Base-by-base conservation (phyloP, 1,140 invertebrate species). In the Hycleus phaleratus region DNA sequence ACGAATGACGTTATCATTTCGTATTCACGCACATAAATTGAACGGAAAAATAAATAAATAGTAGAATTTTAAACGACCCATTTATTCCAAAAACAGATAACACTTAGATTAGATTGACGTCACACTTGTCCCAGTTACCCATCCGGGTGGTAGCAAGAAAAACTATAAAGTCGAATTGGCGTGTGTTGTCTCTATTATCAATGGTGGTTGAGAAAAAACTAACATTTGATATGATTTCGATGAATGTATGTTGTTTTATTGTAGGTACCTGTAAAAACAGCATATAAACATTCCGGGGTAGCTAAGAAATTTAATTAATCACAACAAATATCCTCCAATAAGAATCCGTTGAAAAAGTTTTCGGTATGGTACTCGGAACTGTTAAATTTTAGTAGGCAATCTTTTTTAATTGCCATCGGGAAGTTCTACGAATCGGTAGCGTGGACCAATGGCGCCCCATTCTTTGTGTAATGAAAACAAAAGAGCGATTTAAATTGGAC, bases 281-380 rank as follows among this genome's bases (percentile, higher is more conserved):
- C 61, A 62, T 59, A 69, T 67, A 62, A 66, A 62, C 60, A 67
- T 69, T 67, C 67, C 65, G 32, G 52, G 65, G 61, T 60, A 57
- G 60, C 60, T 56, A 66, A 69, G 65, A 69, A 69, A 69, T 69
- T 69, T 69, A 69, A 69, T 69, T 69, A 69, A 69, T 69, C 66
- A 69, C 67, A 67, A 65, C 61, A 62, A 67, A 67, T 64, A 67
- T 65, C 61, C 67, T 56, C 59, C 65, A 67, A 69, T 69, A 67
- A 69, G 67, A 67, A 67, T 68, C 59, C 57, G 56, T 38, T 51
- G 46, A 65, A 68, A 69, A 69, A 69, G 53, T 59, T 56, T 49
- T 32, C 32, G 56, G 64, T 62, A 64, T 65, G 61, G 59, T 68
- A 68, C 65, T 67, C 49, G 65, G 67, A 67, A 65, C 65, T 65